Base-by-base conservation (phyloP, 2,888 invertebrate genomes). In the Anoplius nigerrimus region DNA sequence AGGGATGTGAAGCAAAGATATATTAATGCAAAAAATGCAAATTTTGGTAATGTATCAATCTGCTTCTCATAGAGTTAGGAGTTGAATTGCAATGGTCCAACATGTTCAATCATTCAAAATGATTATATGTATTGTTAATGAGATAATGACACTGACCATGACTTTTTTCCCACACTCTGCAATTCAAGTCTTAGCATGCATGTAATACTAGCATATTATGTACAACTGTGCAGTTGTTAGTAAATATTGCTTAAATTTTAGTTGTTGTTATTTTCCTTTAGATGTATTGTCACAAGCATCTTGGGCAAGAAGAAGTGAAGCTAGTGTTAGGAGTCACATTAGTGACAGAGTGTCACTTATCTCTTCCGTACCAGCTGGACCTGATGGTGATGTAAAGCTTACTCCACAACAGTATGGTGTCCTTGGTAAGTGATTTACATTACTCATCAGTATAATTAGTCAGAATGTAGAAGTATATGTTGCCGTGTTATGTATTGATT, bases 331-430 rank as follows among this genome's bases (percentile, higher is more conserved):
- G 8, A 88, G 88, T 82, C 87, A 87, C 60, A 84, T 86, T 53
- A 88, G 88, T 42, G 88, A 88, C 70, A 78, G 87, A 62, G 87
- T 82, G 34, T 88, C 88, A 2, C 77, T 88, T n/a, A 86, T 88
- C 74, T 88, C 88, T 2, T 88, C 87, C 1, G 81, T 86, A 42
- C 86, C 87, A 22, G 88, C 86, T 63, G 86, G 84, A 16, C 90
- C 90, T 13, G 91, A 91, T 52, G 92, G 92, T 74, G 92, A 93
- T 43, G 91, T 92, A 0, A 93, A 92, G 71, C 90, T 97, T 43
- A 95, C 95, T 2, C 95, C 97, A 0, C 95, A 96, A 85, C 96
- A 97, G 82, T 91, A 97, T 34, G 97, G 97, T 68, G 95, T 96
- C 27, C 94, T 97, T 93, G 97, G 95, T 95, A 89, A 93, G 94